Evolutionary conservation across 1,140 invertebrate genomes (phyloP).

Genomic region (Berghia stephanieae): DNA sequence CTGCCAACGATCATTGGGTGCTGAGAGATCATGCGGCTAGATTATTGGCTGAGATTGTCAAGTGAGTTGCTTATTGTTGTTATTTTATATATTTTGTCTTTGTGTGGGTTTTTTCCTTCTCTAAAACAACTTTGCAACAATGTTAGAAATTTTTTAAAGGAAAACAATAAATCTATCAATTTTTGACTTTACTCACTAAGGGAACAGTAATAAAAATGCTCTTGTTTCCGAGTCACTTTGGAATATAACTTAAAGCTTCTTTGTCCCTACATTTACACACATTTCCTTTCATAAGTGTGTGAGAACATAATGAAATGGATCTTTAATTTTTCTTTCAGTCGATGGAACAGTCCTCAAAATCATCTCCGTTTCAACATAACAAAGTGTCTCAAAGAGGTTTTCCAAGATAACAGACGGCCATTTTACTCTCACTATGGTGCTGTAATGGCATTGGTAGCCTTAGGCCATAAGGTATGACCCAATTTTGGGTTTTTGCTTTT

Average conservation of each 20-base stretch:
- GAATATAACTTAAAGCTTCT: too few species aligned
- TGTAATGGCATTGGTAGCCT: conserved; percentile 57
- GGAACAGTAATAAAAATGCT: too few species aligned
- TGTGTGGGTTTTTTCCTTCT: neutral
- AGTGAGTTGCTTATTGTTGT: conserved; percentile 44
- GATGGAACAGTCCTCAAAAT: conserved; percentile 59
- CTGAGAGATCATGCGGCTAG: conserved; percentile 63
- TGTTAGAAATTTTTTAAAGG: too few species aligned
- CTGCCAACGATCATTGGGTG: conserved; percentile 64
- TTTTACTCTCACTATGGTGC: conserved; percentile 66
- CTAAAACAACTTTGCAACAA: too few species aligned
- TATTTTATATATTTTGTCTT: neutral
- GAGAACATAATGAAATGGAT: too few species aligned
- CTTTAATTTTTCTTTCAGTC: conserved; percentile 38
- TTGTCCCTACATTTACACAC: too few species aligned
- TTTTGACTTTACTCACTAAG: too few species aligned
- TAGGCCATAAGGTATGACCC: conserved; percentile 59
- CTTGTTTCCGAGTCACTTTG: too few species aligned
- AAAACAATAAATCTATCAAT: too few species aligned
- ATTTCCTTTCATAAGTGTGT: too few species aligned
- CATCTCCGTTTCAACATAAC: conserved; percentile 53
- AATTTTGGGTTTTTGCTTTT: neutral
- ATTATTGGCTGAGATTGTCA: conserved; percentile 60
- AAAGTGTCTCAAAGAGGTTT: conserved; percentile 52
- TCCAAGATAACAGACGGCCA: conserved; percentile 61